Base-by-base conservation (phyloP, 2,888 invertebrate species). In the Zelleria hepariella region DNA sequence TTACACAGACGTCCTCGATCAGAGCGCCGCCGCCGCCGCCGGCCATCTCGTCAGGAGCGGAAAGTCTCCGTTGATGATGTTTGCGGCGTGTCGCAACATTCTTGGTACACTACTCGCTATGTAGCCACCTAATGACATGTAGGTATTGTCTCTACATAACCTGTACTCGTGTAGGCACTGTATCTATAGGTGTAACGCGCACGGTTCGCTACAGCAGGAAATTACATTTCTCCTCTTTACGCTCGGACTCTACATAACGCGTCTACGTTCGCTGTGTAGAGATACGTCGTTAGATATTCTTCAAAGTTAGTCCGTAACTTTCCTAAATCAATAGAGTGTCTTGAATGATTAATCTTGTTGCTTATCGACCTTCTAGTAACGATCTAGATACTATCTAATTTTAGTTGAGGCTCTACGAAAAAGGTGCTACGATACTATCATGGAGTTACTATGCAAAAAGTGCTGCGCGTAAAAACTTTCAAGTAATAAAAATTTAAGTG, bases 1-100 rank as follows among this genome's bases (percentile, higher is more conserved):
- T 87, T 83, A 85, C 78, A 81, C 85, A 82, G 78, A 72, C 84
- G 86, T 82, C 85, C 86, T 86, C 86, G 83, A 83, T 86, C 83
- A 83, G 32, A 42, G 32, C 32, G 32, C 32, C 32, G 32, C 32
- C 32, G 32, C 32, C 15, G 10, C 10, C 32, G 32, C 7, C 32
- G 32, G 10, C 32, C 74, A 66, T 68, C 59, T 67, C 71, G 60
- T 48, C 70, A 71, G 68, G 75, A 80, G 74, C 81, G 83, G 86
- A 86, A 85, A 84, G 78, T 84, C 84, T 82, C 84, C 81, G 77
- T 66, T 75, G 76, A 76, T 80, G 77, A 78, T 75, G 73, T 78
- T 70, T 74, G 15, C 42, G 57, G 26, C 32, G 27, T 15, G 27
- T 55, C 8, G 55, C 55, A 55, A n/a, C 55, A 27, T 26, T 51